Conservation (phyloP, 92 coral and sea anemone species). For the Metridium senile region DNA sequence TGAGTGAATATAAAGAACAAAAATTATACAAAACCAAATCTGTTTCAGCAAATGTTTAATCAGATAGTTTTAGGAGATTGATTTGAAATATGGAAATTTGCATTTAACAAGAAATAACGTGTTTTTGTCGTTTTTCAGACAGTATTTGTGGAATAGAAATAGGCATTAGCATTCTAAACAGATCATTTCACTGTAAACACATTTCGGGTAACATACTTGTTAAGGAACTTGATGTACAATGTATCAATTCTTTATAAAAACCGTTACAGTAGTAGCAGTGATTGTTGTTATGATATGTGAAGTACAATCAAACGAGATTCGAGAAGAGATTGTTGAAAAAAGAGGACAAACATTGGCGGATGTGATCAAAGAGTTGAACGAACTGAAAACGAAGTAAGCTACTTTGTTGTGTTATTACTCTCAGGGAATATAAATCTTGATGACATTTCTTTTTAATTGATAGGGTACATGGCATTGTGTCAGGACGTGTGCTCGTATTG, state of each 20-base stretch:
- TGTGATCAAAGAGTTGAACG: background rate
- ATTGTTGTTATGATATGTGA: background rate
- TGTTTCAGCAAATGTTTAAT: too few species aligned
- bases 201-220: background rate
- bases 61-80: background rate
- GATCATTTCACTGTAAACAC: background rate
- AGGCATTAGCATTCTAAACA: too few species aligned
- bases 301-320: background rate
- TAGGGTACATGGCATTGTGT: too few species aligned
- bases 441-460: too few species aligned
- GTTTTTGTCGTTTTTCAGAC: too few species aligned
- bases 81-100: background rate
- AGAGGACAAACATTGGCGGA: slow-evolving; percentile 2
- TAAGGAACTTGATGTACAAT: background rate
- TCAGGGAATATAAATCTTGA: too few species aligned
- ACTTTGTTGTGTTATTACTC: too few species aligned
- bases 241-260: background rate
- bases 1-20: too few species aligned
- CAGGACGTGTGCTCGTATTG: too few species aligned
- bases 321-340: background rate
- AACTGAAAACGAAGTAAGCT: background rate
- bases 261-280: background rate
- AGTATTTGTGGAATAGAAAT: too few species aligned
- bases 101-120: background rate
- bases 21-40: too few species aligned